Evolutionary conservation across 2,797 vertebrate genomes (phyloP).

Genomic region (Tamandua tetradactyla): DNA sequence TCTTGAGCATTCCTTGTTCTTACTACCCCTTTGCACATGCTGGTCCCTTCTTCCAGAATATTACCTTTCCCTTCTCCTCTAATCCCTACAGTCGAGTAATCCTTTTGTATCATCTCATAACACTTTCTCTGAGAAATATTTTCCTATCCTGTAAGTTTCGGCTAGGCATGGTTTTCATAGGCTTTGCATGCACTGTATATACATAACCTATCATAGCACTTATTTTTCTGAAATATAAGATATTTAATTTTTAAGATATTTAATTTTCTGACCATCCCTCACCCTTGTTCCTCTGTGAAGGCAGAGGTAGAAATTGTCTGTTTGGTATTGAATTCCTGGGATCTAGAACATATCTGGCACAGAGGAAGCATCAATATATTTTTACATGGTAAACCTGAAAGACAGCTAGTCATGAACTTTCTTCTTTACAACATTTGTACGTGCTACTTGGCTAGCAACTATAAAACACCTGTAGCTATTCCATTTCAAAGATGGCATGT

Average conservation of each 20-base stretch:
- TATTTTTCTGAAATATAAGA: neutral
- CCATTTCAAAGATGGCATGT: neutral
- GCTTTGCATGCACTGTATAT: neutral
- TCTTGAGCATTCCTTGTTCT: neutral
- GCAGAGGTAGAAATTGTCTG: neutral
- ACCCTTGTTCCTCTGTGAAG: neutral
- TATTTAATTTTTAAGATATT: conserved; percentile 4
- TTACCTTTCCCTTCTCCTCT: neutral
- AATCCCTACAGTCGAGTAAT: neutral
- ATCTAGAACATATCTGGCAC: neutral
- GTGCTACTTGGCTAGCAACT: neutral
- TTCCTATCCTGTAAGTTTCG: neutral
- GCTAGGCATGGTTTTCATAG: neutral
- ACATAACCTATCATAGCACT: neutral
- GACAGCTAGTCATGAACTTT: neutral
- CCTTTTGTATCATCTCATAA: neutral
- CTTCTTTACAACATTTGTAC: neutral
- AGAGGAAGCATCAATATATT: neutral
- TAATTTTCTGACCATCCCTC: neutral
- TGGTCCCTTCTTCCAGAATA: neutral
- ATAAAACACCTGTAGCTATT: too few relatives aligned
- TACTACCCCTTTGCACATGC: neutral
- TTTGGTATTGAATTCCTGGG: neutral
- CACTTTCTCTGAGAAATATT: neutral
- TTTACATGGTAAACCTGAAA: neutral